phyloP scores from a whole-genome alignment of 2,888 invertebrate species.

The Lasioglossum marginatum region DNA sequence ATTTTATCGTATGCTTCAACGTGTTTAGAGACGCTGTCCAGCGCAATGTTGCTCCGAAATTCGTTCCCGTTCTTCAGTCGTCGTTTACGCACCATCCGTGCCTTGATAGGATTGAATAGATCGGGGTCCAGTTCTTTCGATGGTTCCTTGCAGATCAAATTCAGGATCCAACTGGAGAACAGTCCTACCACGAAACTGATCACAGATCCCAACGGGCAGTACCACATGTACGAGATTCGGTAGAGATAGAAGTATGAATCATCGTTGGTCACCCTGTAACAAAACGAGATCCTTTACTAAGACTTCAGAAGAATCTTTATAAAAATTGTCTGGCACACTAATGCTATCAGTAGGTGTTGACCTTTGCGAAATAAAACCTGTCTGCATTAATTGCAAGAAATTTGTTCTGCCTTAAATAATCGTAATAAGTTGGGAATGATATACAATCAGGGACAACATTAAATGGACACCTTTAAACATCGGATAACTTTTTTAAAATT shows the following conservation, averaged over 20 bases:
- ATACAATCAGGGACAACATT: no score
- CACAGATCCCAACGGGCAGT: slow-evolving; percentile 77
- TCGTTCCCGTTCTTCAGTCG: slow-evolving; percentile 35
- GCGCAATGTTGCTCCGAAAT: slow-evolving; percentile 7
- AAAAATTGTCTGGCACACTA: no score
- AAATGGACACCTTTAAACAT: no score
- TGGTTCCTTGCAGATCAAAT: slow-evolving; percentile 39
- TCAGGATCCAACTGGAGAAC: slow-evolving; percentile 65
- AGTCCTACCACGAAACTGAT: slow-evolving; percentile 71
- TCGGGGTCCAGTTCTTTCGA: slow-evolving; percentile 66
- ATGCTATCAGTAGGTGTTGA: no score
- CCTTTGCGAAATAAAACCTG: no score
- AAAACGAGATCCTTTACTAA: not conserved
- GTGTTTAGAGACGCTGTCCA: not conserved
- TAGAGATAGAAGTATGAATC: slow-evolving; percentile 78
- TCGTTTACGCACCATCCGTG: slow-evolving; percentile 61
- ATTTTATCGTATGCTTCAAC: not conserved
- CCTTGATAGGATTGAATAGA: slow-evolving; percentile 74
- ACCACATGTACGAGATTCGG: slow-evolving; percentile 81
- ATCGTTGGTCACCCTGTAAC: slow-evolving; percentile 56
- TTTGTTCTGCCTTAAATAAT: not conserved
- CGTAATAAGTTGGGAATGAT: no score
- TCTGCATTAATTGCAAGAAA: no score
- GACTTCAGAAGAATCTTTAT: not conserved
- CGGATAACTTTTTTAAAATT: no score